Evolutionary conservation across 2,797 vertebrate genomes (phyloP), one percentile per base, ranked within the genome.

Genomic region (Hippopotamyrus pictus): DNA sequence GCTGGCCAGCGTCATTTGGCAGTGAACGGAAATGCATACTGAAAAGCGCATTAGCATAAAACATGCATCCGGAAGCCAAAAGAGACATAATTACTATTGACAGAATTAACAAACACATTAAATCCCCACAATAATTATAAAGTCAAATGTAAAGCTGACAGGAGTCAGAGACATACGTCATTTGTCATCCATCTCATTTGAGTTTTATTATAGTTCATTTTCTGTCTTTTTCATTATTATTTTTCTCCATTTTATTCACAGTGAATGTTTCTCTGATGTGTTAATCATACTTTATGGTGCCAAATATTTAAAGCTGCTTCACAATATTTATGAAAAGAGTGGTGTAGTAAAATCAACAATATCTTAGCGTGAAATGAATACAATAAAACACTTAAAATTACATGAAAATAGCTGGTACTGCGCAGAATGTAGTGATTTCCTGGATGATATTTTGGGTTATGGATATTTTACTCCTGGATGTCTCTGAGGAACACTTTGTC

Each of bases 61-160:
- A 92, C 88, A 89, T 91, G 89, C 91, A 91, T 91, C 90, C 90
- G 88, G 83, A 90, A 89, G 93, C 94, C 94, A 94, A 94, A 95
- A 93, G 93, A 95, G 93, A 94, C 93, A 90, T 95, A 94, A 96
- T 95, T 95, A 94, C 93, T 96, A 95, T 95, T 96, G 95, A 96
- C 96, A 95, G 94, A 95, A 95, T 96, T 94, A 96, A 95, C 95
- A 95, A 96, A 95, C 95, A 94, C 94, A 93, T 95, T 94, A 95
- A 95, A 95, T 94, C 94, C 93, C 93, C 90, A 93, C 94, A 94
- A 95, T 96, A 95, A 96, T 96, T 95, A 95, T 92, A 95, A 95
- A 96, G 94, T 95, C 94, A 95, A 94, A 96, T 95, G 93, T 95
- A 95, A 95, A 95, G 93, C 91, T 92, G 92, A 93, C 93, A 93